phyloP scores from a whole-genome alignment of 2,113 vertebrate genomes.

The Periophthalmus modestus region DNA sequence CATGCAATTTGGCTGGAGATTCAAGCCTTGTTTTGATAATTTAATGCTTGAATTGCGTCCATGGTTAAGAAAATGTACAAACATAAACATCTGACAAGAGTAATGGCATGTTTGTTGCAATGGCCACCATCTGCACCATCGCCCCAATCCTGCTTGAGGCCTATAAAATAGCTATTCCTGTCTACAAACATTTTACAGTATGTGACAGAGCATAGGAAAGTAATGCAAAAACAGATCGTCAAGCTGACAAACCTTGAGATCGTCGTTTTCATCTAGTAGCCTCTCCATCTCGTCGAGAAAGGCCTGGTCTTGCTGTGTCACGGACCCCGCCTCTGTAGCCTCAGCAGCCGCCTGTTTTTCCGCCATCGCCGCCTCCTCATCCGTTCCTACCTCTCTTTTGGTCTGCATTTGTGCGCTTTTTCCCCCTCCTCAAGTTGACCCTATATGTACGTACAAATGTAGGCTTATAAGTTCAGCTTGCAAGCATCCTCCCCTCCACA shows the following conservation, averaged over 20 bases:
- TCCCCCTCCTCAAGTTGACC: too few relatives aligned
- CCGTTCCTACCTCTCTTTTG: conserved; percentile 12
- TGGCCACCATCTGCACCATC: conserved; percentile 2
- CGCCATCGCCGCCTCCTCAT: conserved; percentile 37
- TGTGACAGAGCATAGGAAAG: not conserved
- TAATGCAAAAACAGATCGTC: not conserved
- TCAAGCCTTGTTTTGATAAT: not conserved
- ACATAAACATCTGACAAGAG: not conserved
- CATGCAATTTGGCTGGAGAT: not conserved
- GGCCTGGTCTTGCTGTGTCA: conserved; percentile 81
- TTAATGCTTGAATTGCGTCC: not conserved
- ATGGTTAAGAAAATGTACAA: not conserved
- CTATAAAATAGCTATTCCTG: not conserved
- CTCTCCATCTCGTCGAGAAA: conserved; percentile 88
- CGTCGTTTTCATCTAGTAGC: conserved; percentile 91
- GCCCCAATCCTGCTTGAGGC: not conserved
- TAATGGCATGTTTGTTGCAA: not conserved
- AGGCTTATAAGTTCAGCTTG: conserved; percentile 78
- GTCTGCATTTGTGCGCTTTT: conserved; percentile 64
- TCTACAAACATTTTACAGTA: not conserved
- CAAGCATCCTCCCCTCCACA: conserved; percentile 83
- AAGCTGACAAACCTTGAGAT: conserved; percentile 84
- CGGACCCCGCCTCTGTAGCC: conserved; percentile 62
- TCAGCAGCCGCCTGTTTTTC: conserved; percentile 58
- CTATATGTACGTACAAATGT: too few relatives aligned